Base-by-base conservation (phyloP, 2,797 vertebrate genomes). In the Aphelocoma californica region DNA sequence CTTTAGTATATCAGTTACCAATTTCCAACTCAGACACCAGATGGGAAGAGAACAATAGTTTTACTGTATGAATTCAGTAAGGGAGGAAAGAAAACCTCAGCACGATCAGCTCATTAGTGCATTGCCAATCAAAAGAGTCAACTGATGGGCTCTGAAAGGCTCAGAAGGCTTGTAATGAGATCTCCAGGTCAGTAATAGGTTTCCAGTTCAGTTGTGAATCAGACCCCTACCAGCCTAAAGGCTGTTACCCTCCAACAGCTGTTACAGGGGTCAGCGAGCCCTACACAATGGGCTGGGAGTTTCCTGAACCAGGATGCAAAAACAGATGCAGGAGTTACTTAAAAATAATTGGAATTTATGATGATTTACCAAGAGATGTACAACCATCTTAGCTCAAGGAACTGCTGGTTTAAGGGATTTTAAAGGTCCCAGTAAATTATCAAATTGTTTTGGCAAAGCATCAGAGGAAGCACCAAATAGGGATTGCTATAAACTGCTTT, bases 11-110 rank as follows among this genome's bases (percentile, higher is more conserved):
- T 92, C 64, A 72, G 86, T 92, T 94, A 90, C 90, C 92, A 71
- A 90, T 96, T 89, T 88, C 86, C 79, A 71, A 17, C 61, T 77
- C 75, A 92, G 94, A 95, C 95, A 96, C 88, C 96, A 97, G 96
- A 97, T 97, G 96, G 95, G 83, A 92, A 86, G 86, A 86, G 92
- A 88, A 94, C 92, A 96, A 93, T 81, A 74, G 81, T 74, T 94
- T 92, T 89, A 91, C 88, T 95, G 69, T 91, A 93, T 31, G 82
- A 88, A 93, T 89, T 94, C 87, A 88, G 60, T 34, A 36, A 74
- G 89, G 86, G 74, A 80, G 54, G 89, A 93, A 94, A 88, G 88
- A 44, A 94, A 90, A 93, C 36, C 94, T 88, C 91, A 85, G 87
- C 50, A 40, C 65, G 34, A 95, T 91, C 66, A 94, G 91, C 86